Evolutionary conservation across 2,113 vertebrate species (phyloP), one percentile per base, ranked within the genome.

Genomic region (Notechis scutatus): DNA sequence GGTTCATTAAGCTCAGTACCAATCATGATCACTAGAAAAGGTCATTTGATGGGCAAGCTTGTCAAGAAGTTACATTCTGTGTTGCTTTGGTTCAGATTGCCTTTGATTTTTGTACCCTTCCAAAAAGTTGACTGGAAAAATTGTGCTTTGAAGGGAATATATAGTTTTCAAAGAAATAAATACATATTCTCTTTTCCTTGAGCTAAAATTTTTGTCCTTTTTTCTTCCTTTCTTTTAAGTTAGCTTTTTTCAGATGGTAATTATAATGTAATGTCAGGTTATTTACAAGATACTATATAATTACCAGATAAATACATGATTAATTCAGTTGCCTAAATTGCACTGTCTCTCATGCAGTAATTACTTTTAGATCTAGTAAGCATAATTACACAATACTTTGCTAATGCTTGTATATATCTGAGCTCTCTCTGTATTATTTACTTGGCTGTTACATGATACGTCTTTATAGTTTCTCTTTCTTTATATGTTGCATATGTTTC

Each of bases 291-390:
- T 0, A 6, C 81, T 93, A 52, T 93, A 94, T 93, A 94, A 92
- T 92, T 96, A 90, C 24, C 94, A 91, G 93, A 74, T 90, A 93
- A 94, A 47, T 64, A 86, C 45, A 91, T 7, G 24, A 95, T 95
- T 96, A 95, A 92, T 94, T 93, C 93, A 93, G 91, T 91, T 91
- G 59, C 94, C 89, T 69, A 90, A 92, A 95, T 90, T 88, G 26
- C 59, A 91, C 59, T 93, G 59, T 52, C 34, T 69, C 52, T 88
- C 91, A 85, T 94, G 45, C 50, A 89, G 94, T 88, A 96, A 96
- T 96, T 93, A 93, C 56, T 96, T 96, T 90, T 93, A 91, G 96
- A 93, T n/a, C 88, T 88, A 74, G 89, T 94, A 95, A 95, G 95
- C 91, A 91, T 94, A 85, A 96, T 95, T 94, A 93, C 39, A 94